phyloP scores from a whole-genome alignment of 2,888 invertebrate genomes.

The Labia minor region DNA sequence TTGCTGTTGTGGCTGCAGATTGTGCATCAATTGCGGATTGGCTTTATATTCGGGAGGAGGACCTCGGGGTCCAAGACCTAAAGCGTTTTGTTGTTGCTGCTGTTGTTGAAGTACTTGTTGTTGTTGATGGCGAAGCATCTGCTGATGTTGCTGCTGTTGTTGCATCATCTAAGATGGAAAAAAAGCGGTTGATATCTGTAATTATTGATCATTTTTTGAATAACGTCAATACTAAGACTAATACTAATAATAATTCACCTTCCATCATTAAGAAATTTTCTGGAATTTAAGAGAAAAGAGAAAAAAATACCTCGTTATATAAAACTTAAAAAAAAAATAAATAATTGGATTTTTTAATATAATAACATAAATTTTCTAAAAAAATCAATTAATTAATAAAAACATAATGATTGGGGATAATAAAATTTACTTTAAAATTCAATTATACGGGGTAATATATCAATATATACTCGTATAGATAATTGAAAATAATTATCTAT shows the following conservation, averaged over 20 bases:
- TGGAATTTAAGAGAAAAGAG: no score
- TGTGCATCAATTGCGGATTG: conserved; percentile 35
- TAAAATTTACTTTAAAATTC: no score
- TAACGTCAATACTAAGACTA: conserved; percentile 24
- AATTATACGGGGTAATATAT: no score
- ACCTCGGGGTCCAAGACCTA: conserved; percentile 45
- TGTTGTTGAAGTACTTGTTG: conserved; percentile 48
- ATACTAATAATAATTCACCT: conserved; percentile 26
- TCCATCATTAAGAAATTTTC: conserved; percentile 31
- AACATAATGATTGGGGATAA: no score
- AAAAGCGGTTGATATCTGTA: not conserved
- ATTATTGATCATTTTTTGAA: conserved; percentile 17
- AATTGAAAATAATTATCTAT: no score
- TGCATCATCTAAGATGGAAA: conserved; percentile 33
- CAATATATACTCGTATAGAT: no score
- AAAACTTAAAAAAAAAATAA: no score
- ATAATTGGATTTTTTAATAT: no score
- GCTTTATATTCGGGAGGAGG: conserved; percentile 82
- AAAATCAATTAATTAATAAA: no score
- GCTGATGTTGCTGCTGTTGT: conserved; percentile 35
- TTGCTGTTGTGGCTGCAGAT: conserved; percentile 23
- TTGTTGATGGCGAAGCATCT: conserved; percentile 34
- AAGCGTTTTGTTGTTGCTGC: conserved; percentile 38
- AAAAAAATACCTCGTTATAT: no score
- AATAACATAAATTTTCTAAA: no score